These are phyloP conservation scores for Pocillopora damicornis DNA, from an alignment of 64 coral and sea anemone species.

Conservation along the genomic window DNA sequence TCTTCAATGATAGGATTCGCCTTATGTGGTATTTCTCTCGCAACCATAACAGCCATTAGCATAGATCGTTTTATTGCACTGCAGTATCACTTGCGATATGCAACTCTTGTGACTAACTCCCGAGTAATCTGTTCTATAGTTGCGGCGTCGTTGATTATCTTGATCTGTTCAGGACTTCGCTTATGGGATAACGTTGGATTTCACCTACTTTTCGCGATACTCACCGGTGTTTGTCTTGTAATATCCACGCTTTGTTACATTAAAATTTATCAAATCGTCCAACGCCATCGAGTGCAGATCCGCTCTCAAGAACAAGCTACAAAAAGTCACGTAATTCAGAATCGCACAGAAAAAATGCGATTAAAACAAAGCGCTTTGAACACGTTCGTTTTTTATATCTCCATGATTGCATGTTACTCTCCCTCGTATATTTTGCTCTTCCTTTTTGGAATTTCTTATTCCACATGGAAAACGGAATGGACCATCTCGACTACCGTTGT, in stretches of 20 bases:
- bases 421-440: not conserved
- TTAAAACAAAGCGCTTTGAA: constrained; percentile 7
- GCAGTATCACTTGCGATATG: constrained; percentile 13
- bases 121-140: not conserved
- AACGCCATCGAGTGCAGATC: not conserved
- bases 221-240: not conserved
- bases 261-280: not conserved
- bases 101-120: not conserved
- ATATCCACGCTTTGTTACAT: constrained; percentile 5
- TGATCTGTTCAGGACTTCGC: not conserved
- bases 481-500: not conserved
- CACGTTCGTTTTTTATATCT: not conserved
- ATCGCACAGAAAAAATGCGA: not conserved
- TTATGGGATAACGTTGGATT: not conserved
- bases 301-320: not conserved
- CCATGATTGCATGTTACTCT: not conserved
- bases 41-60: not conserved
- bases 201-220: not conserved
- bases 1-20: not conserved
- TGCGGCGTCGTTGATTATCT: not conserved
- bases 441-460: not conserved
- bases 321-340: not conserved
- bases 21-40: not conserved
- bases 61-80: constrained; percentile 19
- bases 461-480: not conserved